phyloP scores from a whole-genome alignment of 2,888 invertebrate genomes.

The Ophraella communa region DNA sequence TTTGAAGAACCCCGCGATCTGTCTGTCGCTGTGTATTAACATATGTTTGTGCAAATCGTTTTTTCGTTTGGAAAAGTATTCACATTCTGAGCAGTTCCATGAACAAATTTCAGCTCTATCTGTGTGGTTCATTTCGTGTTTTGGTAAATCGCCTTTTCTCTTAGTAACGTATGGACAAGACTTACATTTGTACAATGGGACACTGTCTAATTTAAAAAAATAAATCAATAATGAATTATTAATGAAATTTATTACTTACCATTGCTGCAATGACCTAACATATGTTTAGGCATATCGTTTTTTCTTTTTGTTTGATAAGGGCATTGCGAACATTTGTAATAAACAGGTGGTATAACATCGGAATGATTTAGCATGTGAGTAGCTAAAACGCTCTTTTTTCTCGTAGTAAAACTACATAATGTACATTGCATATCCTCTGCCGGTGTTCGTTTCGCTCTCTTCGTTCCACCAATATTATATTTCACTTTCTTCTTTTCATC shows the following conservation, averaged over 20 bases:
- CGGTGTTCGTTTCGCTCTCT: conserved; percentile 11
- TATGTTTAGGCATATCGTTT: conserved; percentile 45
- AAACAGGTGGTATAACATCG: conserved; percentile 22
- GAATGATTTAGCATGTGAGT: conserved; percentile 26
- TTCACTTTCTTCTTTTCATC: neutral
- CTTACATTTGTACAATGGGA: conserved; percentile 37
- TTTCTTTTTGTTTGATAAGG: conserved; percentile 45
- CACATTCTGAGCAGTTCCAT: conserved; percentile 36
- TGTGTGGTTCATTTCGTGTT: conserved; percentile 36
- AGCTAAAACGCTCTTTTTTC: conserved; percentile 21
- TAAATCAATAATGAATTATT: neutral
- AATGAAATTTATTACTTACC: conserved; percentile 24
- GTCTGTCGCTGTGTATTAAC: conserved; percentile 41
- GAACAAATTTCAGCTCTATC: conserved; percentile 22
- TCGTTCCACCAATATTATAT: neutral
- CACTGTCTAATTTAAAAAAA: conserved; percentile 7
- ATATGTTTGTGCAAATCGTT: conserved; percentile 46
- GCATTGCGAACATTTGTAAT: conserved; percentile 42
- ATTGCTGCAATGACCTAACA: conserved; percentile 41
- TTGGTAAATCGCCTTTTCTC: conserved; percentile 40
- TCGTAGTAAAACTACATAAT: conserved; percentile 7
- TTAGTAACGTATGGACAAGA: conserved; percentile 43
- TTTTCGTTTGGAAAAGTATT: conserved; percentile 37
- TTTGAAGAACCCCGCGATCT: conserved; percentile 38
- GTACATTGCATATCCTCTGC: conserved; percentile 15